Evolutionary conservation across 1,140 invertebrate genomes (phyloP), one percentile per base, ranked within the genome.

Genomic region (Papilio glaucus): DNA sequence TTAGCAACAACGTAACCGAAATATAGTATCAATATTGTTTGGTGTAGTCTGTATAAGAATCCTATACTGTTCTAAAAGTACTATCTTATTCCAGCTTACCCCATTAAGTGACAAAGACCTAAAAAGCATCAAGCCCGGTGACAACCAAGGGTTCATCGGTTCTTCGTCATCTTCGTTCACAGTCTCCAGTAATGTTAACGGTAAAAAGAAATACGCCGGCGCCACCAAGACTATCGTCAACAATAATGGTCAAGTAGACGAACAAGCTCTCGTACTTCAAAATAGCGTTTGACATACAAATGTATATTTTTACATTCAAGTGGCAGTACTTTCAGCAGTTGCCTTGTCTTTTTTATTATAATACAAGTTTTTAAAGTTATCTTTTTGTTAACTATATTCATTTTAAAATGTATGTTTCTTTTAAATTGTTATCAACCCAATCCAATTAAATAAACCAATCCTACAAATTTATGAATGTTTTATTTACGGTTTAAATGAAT

Each of bases 81-180:
- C 1, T 15, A 38, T 57, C 21, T 53, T 71, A 21, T 74, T 75
- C 45, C 63, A 79, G 78, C 15, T 72, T 12, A 29, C 61, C 7
- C 53, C 60, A 3, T 24, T 72, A 18, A 24, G 60, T 29, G 21
- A 61, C n/a, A 26, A 57, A 12, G 7, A 26, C 21, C 6, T 74
- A 4, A 73, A 57, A n/a, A 72, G 13, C 1, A 68, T 57, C 10
- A 73, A 41, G 15, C 78, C 75, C 4, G 72, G 37, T 26, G 61
- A 8, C 9, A 79, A 77, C 21, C 61, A 61, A n/a, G n/a, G 73
- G 13, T 76, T 78, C 24, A n/a, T 70, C n/a, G 70, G 77, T n/a
- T 61, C 73, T 2, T 77, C 79, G 3, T 68, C 74, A 15, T 60
- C 72, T 0, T 71, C 72, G 4, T 75, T 33, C 62, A 73, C 69